Evolutionary conservation across 2,888 invertebrate genomes (phyloP).

Genomic region (Napeogenes sylphis): DNA sequence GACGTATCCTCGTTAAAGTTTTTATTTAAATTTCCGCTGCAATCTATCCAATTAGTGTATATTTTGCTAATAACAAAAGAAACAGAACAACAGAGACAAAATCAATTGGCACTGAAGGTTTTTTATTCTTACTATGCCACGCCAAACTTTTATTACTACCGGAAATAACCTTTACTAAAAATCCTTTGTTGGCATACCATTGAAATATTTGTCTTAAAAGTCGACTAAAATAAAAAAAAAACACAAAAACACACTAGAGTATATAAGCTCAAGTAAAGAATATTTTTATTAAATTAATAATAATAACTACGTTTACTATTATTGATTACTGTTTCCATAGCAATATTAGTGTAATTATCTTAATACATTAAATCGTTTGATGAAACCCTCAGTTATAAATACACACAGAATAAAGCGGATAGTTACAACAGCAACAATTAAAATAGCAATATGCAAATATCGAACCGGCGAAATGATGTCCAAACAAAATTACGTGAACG

Average conservation of each 20-base stretch:
- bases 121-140: no score
- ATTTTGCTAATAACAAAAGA: not conserved
- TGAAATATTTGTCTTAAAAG: no score
- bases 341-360: not conserved
- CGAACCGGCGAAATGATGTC: slow-evolving; percentile 53
- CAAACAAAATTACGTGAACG: slow-evolving; percentile 64
- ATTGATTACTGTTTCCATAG: not conserved
- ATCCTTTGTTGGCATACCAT: no score
- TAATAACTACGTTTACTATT: no score
- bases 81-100: not conserved
- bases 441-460: slow-evolving; percentile 71
- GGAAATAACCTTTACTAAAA: no score
- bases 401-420: no score
- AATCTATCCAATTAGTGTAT: slow-evolving; percentile 1
- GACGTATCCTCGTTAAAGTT: slow-evolving; percentile 37
- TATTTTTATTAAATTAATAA: no score
- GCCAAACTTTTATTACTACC: no score
- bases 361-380: slow-evolving; percentile 9
- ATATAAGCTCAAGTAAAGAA: no score
- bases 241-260: no score
- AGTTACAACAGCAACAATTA: slow-evolving; percentile 40
- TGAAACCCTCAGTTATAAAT: slow-evolving; percentile 9
- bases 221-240: no score
- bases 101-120: not conserved
- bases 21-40: slow-evolving; percentile 8